Percentiles rank a stretch among this genome's conserved stretches.
Conservation (phyloP, 2,888 invertebrate species). For the Agrypnus murinus region DNA sequence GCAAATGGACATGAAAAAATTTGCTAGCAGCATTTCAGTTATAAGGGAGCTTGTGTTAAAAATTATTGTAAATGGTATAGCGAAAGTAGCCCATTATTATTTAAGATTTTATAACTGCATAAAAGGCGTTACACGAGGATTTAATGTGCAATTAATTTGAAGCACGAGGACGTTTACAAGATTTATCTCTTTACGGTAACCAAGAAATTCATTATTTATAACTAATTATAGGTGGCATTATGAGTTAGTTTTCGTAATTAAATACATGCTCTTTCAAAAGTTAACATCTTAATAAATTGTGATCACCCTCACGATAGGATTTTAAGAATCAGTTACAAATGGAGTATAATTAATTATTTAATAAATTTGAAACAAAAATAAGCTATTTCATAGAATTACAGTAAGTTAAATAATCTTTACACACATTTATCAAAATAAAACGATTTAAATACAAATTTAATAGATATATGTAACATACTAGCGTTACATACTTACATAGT, state of each 20-base stretch:
- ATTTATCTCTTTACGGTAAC: background rate
- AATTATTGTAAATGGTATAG: background rate
- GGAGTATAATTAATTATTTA: too few species aligned
- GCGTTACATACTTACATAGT: background rate
- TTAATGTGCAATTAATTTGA: constrained; percentile 9
- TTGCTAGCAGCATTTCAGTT: background rate
- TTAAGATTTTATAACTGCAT: background rate
- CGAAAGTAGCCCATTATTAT: constrained; percentile 19
- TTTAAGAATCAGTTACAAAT: too few species aligned
- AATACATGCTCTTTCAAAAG: too few species aligned
- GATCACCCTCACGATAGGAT: too few species aligned
- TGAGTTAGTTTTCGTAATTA: background rate
- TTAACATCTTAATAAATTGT: too few species aligned
- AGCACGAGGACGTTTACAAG: constrained; percentile 10
- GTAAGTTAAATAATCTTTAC: too few species aligned
- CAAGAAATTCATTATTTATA: background rate
- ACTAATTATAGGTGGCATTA: background rate
- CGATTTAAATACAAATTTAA: too few species aligned
- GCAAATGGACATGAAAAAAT: constrained; percentile 20
- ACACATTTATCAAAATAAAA: too few species aligned
- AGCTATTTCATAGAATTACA: too few species aligned
- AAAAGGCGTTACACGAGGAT: background rate
- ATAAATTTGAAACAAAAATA: too few species aligned
- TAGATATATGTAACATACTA: too few species aligned
- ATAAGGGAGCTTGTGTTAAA: constrained; percentile 5